phyloP scores from a whole-genome alignment of 2,888 invertebrate species.

The Stomorhina lunata region DNA sequence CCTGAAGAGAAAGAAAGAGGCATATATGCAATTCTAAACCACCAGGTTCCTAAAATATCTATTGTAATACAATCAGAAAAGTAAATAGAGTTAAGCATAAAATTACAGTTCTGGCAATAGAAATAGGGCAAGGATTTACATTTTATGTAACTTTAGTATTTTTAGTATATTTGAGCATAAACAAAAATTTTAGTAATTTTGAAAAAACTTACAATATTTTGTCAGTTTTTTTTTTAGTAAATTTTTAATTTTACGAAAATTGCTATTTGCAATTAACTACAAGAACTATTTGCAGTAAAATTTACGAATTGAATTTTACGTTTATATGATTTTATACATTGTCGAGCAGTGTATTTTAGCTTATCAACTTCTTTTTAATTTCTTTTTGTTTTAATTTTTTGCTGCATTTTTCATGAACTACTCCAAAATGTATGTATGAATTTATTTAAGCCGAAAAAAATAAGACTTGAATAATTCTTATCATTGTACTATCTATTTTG shows the following conservation, averaged over 20 bases:
- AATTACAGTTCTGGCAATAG: constrained; percentile 9
- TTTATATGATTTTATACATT: constrained; percentile 4
- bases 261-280: too few relatives aligned
- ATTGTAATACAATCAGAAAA: constrained; percentile 44
- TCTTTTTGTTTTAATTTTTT: not conserved
- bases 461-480: constrained; percentile 68
- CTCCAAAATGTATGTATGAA: constrained; percentile 25
- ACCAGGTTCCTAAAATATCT: constrained; percentile 50
- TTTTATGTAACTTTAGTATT: too few relatives aligned
- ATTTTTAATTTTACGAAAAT: too few relatives aligned
- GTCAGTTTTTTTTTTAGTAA: not conserved
- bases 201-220: not conserved
- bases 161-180: too few relatives aligned
- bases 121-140: constrained; percentile 12
- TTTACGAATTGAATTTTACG: too few relatives aligned
- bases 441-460: constrained; percentile 19
- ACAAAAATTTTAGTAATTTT: too few relatives aligned
- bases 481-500: constrained; percentile 76
- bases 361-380: constrained; percentile 12
- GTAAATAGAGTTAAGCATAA: constrained; percentile 23
- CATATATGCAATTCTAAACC: constrained; percentile 51
- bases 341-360: not conserved
- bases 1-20: constrained; percentile 11
- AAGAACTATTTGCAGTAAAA: too few relatives aligned
- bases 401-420: constrained; percentile 26